A percentile compares a stretch with the other conserved stretches of the same genome.
These are phyloP conservation scores for Charina bottae DNA, from an alignment of 2,113 vertebrate genomes.

Conservation along the genomic window DNA sequence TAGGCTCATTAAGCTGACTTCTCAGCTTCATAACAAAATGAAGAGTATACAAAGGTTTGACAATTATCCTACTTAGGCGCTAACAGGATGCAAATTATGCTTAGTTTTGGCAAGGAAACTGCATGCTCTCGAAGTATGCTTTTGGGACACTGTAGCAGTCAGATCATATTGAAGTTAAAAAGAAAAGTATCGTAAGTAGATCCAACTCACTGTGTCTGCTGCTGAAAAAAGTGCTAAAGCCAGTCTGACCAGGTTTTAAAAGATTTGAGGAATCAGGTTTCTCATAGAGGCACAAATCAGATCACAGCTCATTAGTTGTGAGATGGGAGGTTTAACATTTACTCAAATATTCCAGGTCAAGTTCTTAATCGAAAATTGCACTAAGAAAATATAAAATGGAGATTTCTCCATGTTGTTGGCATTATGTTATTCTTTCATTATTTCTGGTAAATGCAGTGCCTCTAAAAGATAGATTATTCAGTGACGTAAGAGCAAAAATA, in stretches of 20 bases:
- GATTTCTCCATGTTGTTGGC: not conserved
- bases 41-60: not conserved
- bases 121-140: no score
- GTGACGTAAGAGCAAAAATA: not conserved
- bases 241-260: not conserved
- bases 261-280: not conserved
- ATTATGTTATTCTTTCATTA: not conserved
- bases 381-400: not conserved
- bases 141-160: not conserved
- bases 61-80: not conserved
- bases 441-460: not conserved
- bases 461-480: not conserved
- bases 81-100: not conserved
- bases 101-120: not conserved
- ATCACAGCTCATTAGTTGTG: constrained; percentile 27
- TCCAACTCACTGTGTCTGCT: not conserved
- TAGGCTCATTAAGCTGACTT: not conserved
- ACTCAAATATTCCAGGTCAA: constrained; percentile 12
- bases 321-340: constrained; percentile 44
- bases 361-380: constrained; percentile 13
- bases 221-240: not conserved
- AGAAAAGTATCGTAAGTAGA: not conserved
- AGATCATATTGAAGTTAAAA: not conserved
- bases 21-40: not conserved
- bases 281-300: constrained; percentile 14